Evolutionary conservation across 2,888 invertebrate genomes (phyloP), one percentile per base, ranked within the genome.

Genomic region (Dynastes maya): DNA sequence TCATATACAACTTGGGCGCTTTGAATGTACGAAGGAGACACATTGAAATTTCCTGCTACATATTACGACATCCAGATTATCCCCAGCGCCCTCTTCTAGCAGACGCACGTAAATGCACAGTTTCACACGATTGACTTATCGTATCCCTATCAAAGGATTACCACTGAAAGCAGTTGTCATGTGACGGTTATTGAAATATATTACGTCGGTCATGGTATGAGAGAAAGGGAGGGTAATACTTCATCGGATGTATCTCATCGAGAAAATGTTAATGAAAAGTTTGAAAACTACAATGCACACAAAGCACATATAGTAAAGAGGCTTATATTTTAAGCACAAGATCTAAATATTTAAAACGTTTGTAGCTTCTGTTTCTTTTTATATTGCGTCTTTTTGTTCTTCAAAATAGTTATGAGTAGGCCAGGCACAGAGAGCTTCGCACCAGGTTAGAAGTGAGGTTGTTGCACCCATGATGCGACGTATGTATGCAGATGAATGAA

Each of bases 261-360:
- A 9, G n/a, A 55, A 55, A 71, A 8, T 71, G 55, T 71, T 71
- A 40, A 71, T 71, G 55, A 58, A 71, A 71, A 53, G 55, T 71
- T 55, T 32, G 71, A 22, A 22, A 22, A 22, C 22, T 22, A 22
- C 22, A 22, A 22, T 22, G 22, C 22, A 22, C 22, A 22, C 22
- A 22, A 22, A 22, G 22, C 22, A 22, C 22, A 22, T 22, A 22
- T 22, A 22, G 22, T 22, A 22, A 22, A 22, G 22, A 22, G 22
- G 22, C 22, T 22, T 22, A 22, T 22, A 22, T 22, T 22, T 22
- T 22, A 22, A 22, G 22, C 22, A 22, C 22, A 22, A 22, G 22
- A 71, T 65, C 32, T 67, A 55, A 67, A 61, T 45, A 58, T 53
- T n/a, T 4, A 13, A 16, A 16, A n/a, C n/a, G n/a, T 11, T 53